These are phyloP conservation scores for Onychomys torridus DNA, from an alignment of 2,797 vertebrate genomes.

Conservation along the genomic window DNA sequence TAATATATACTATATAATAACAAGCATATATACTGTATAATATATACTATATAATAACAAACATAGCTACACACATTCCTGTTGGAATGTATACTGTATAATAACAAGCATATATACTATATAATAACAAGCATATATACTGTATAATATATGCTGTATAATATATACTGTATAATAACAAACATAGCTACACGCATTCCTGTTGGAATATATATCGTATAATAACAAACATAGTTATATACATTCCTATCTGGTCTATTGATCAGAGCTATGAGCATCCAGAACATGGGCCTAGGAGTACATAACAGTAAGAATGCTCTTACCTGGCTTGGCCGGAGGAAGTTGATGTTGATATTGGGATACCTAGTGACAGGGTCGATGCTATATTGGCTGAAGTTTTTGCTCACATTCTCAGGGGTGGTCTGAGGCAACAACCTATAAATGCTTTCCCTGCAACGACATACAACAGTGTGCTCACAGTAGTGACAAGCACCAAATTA, in stretches of 20 bases:
- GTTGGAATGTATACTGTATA: too few species aligned
- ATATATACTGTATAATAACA: too few species aligned
- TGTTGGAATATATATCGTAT: too few species aligned
- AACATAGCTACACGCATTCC: neutral
- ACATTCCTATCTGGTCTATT: neutral
- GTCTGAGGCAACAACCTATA: slow-evolving; percentile 98
- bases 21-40: neutral
- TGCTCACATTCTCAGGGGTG: slow-evolving; percentile 98
- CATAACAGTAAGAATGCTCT: slow-evolving; percentile 27
- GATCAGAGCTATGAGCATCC: neutral
- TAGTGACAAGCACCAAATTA: neutral
- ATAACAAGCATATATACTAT: too few species aligned
- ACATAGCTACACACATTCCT: neutral
- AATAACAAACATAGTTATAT: too few species aligned
- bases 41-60: neutral
- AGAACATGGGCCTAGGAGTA: neutral
- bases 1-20: neutral
- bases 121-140: too few species aligned
- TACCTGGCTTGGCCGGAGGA: slow-evolving; percentile 96
- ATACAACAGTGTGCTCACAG: neutral
- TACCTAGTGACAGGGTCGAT: slow-evolving; percentile 98
- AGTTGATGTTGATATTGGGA: slow-evolving; percentile 96
- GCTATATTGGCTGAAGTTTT: slow-evolving; percentile 98
- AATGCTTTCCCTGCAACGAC: slow-evolving; percentile 94
- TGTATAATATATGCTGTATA: too few species aligned